Conservation (phyloP, 2,888 invertebrate species). For the Cephus nigrinus region DNA sequence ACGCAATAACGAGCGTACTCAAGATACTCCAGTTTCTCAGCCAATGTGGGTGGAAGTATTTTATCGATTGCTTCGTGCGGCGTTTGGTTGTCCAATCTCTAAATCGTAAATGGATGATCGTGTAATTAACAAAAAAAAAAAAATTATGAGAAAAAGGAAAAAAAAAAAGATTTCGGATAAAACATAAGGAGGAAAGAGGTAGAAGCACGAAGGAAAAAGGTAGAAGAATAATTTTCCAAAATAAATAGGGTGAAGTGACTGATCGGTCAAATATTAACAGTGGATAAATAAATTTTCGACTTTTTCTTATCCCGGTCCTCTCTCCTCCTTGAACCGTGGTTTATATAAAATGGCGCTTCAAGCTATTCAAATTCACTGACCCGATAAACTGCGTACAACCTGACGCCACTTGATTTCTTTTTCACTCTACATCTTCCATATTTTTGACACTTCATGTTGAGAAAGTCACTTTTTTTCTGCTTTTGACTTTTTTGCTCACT, state of each 20-base stretch:
- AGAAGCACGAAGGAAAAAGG: background rate
- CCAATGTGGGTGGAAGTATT: background rate
- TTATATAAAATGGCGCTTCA: background rate
- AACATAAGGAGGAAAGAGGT: background rate
- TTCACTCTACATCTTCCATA: background rate
- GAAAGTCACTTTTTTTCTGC: background rate
- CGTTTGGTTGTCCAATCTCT: background rate
- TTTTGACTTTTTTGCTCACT: background rate
- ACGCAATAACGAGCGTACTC: background rate
- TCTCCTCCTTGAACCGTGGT: background rate
- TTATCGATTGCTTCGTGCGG: background rate
- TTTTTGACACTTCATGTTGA: background rate
- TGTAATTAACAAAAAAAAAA: background rate
- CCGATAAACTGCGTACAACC: background rate
- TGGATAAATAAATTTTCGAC: background rate
- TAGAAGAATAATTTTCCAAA: background rate
- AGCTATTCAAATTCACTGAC: background rate
- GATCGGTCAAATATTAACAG: background rate
- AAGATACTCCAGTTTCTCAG: background rate
- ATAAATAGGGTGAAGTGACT: too few relatives aligned
- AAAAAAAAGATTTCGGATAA: background rate
- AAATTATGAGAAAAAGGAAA: background rate
- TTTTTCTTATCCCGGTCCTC: background rate
- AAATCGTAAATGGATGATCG: background rate
- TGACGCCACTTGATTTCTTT: background rate